Conservation (phyloP, 1,140 invertebrate genomes). For the Luehdorfia chinensis region DNA sequence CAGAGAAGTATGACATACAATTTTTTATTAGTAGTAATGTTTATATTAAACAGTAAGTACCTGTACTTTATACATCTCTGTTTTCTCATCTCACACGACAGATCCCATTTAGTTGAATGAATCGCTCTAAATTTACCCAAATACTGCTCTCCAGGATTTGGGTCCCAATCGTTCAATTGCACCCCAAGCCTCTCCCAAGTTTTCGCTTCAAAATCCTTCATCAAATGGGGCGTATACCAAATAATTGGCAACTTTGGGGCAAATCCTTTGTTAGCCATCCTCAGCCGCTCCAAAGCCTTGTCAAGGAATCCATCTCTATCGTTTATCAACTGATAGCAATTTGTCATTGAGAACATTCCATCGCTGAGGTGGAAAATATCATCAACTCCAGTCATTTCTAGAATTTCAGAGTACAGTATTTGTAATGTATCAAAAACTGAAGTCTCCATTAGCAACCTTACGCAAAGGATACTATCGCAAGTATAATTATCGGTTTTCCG, state of each 20-base stretch:
- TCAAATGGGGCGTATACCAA: slow-evolving; percentile 43
- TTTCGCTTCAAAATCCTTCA: slow-evolving; percentile 29
- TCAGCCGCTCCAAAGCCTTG: slow-evolving; percentile 76
- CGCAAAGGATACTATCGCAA: slow-evolving; percentile 83
- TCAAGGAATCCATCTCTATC: slow-evolving; percentile 82
- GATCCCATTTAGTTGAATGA: slow-evolving; percentile 85
- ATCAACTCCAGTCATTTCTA: slow-evolving; percentile 76
- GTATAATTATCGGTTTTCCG: slow-evolving; percentile 78
- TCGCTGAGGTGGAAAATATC: slow-evolving; percentile 84
- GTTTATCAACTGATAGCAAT: slow-evolving; percentile 80
- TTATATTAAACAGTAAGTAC: too few species aligned
- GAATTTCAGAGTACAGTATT: slow-evolving; percentile 77
- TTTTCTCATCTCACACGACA: slow-evolving; percentile 83
- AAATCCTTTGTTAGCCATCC: slow-evolving; percentile 78
- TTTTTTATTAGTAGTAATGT: too few species aligned
- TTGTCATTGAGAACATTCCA: slow-evolving; percentile 80
- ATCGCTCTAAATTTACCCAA: slow-evolving; percentile 81
- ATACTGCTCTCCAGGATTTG: slow-evolving; percentile 46
- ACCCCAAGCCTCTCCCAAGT: slow-evolving; percentile 78
- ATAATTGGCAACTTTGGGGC: slow-evolving; percentile 60
- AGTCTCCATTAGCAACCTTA: slow-evolving; percentile 81
- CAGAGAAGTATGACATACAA: too few species aligned
- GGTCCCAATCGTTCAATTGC: slow-evolving; percentile 76
- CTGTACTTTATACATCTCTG: slow-evolving; percentile 80
- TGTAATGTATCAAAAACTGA: slow-evolving; percentile 78